Base-by-base conservation (phyloP, 2,113 vertebrate genomes). In the Halichoerus grypus region DNA sequence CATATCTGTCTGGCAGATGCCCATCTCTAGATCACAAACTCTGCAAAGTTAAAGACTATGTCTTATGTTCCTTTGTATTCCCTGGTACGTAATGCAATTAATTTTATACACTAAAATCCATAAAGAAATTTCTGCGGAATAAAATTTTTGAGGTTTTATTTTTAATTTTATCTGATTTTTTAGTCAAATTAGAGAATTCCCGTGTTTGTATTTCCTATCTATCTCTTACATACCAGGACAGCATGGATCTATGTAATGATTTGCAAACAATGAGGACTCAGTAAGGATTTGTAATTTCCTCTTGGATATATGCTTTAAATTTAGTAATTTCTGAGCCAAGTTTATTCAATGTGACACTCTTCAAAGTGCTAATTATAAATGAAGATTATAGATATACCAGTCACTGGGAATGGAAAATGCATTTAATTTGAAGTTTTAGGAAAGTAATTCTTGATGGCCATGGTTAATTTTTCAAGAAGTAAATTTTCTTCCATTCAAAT, bases 351-450 rank as follows among this genome's bases (percentile, higher is more conserved):
- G 36, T 71, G 51, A 5, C 5, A 88, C 7, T 88, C 13, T 82
- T 82, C n/a, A 77, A 76, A 87, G 59, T 63, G 46, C 74, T 89
- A 85, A 49, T 96, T 85, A 69, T 77, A 65, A 76, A 77, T 61
- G 65, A 92, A 55, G 8, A 59, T 74, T 91, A 91, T 28, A 72
- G 61, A 21, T 72, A 33, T n/a, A 82, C 76, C 86, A 91, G 26
- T 77, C 26, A 69, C 39, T 59, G 24, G 7, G 42, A 76, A 71
- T 93, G 15, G 53, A 95, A 97, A 91, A 93, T 46, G 1, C 7
- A 77, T 79, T 83, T 88, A 80, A 85, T n/a, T 87, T 88, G 49
- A 80, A 77, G 18, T 72, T 94, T 96, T 90, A 71, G 36, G 87
- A 85, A 92, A 21, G 24, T 65, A 92, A 92, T 55, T 94, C 33